Evolutionary conservation across 2,888 invertebrate species (phyloP).

Genomic region (Lampropteryx suffumata): DNA sequence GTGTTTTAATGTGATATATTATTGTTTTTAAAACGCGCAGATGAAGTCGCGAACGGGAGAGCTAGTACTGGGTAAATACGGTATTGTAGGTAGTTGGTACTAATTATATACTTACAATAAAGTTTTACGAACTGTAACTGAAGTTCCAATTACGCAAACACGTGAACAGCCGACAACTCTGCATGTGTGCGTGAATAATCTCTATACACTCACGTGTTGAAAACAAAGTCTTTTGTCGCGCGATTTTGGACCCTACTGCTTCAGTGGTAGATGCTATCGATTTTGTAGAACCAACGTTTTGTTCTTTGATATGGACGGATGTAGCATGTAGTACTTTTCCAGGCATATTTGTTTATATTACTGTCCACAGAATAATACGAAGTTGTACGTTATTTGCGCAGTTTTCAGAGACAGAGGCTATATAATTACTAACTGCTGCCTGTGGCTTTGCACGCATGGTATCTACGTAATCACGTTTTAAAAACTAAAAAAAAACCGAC

Average conservation of each 20-base stretch:
- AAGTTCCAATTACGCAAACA: conserved; percentile 9
- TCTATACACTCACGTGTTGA: conserved; percentile 4
- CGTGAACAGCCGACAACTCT: background rate
- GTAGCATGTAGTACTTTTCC: conserved; percentile 46
- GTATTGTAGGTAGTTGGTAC: too few relatives aligned
- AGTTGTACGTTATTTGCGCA: conserved; percentile 39
- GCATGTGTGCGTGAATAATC: conserved; percentile 14
- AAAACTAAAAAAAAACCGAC: too few relatives aligned
- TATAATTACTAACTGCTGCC: too few relatives aligned
- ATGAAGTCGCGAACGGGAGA: too few relatives aligned
- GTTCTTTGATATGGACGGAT: conserved; percentile 1
- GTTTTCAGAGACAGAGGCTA: conserved; percentile 17
- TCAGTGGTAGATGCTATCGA: background rate
- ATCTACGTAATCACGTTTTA: too few relatives aligned
- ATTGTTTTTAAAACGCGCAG: too few relatives aligned
- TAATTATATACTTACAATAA: too few relatives aligned
- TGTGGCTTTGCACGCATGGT: too few relatives aligned
- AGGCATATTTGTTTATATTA: conserved; percentile 39
- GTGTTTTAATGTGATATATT: too few relatives aligned
- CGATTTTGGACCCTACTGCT: background rate
- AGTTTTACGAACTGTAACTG: conserved; percentile 15
- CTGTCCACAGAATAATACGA: background rate
- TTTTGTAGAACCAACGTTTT: conserved; percentile 13
- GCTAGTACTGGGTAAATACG: too few relatives aligned
- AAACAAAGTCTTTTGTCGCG: conserved; percentile 7